Conservation (phyloP, 2,797 vertebrate genomes). For the Ctenopoma kingsleyae region DNA sequence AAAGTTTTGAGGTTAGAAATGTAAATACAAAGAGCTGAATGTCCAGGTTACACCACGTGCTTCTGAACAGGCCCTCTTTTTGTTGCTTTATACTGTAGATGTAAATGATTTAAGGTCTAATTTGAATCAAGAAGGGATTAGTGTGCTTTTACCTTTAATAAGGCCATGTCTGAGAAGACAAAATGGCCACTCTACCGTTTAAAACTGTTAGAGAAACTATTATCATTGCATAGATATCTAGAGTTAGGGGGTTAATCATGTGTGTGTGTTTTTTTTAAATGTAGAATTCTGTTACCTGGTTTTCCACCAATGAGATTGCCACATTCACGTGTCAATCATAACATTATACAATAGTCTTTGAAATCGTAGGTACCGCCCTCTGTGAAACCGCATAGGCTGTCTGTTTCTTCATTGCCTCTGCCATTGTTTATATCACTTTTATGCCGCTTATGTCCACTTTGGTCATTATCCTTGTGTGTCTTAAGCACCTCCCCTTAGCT, state of each 20-base stretch:
- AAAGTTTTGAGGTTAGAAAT: constrained; percentile 53
- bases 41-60: constrained; percentile 64
- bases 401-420: constrained; percentile 19
- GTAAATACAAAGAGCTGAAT: constrained; percentile 77
- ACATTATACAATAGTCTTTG: constrained; percentile 51
- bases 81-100: constrained; percentile 77
- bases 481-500: constrained; percentile 61
- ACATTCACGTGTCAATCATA: constrained; percentile 32
- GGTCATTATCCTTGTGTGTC: constrained; percentile 49
- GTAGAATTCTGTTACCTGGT: constrained; percentile 38
- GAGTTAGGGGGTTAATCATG: constrained; percentile 37
- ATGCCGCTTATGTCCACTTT: constrained; percentile 39
- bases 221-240: constrained; percentile 66
- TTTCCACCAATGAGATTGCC: constrained; percentile 47
- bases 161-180: constrained; percentile 67
- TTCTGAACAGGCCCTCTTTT: constrained; percentile 63
- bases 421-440: constrained; percentile 24
- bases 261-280: constrained; percentile 42
- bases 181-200: constrained; percentile 74
- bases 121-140: constrained; percentile 69
- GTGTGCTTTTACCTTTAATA: constrained; percentile 83
- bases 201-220: constrained; percentile 78
- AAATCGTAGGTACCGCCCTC: constrained; percentile 41
- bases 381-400: constrained; percentile 45
- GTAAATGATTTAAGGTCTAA: constrained; percentile 74